Percentiles rank a stretch among this genome's conserved stretches.
Conservation (phyloP, 1,140 invertebrate species). For the Drosophila biarmipes region DNA sequence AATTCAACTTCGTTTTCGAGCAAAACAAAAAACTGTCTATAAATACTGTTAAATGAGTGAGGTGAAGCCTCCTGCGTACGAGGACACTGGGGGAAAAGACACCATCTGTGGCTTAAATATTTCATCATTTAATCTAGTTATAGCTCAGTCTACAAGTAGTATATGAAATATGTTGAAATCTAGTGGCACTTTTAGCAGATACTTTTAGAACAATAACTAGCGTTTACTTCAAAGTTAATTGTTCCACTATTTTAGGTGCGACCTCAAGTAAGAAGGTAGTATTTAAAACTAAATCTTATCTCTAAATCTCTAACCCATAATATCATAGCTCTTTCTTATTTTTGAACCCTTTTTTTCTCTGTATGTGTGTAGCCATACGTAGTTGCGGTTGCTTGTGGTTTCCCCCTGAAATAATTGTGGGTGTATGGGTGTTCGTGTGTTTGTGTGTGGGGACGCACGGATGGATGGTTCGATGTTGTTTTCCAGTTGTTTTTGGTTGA, state of each 20-base stretch:
- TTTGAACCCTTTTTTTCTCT: slow-evolving; percentile 13
- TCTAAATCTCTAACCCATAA: no score
- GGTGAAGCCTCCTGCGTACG: slow-evolving; percentile 11
- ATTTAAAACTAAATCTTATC: no score
- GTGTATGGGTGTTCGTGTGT: slow-evolving; percentile 39
- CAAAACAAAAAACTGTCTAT: slow-evolving; percentile 63
- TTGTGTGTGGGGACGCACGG: slow-evolving; percentile 38
- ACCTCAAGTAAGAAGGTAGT: no score
- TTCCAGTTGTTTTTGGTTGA: slow-evolving; percentile 56
- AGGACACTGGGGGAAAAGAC: slow-evolving; percentile 10
- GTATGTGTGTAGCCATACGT: slow-evolving; percentile 30
- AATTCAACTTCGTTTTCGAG: slow-evolving; percentile 46
- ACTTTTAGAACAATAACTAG: no score
- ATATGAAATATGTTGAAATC: no score
- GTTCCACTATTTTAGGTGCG: no score
- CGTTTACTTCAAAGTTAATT: no score
- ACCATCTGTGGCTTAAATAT: not conserved
- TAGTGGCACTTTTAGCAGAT: no score
- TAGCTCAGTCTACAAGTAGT: no score
- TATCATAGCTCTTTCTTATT: not conserved
- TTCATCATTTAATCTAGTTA: not conserved
- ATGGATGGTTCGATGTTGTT: slow-evolving; percentile 57
- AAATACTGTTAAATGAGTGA: slow-evolving; percentile 64
- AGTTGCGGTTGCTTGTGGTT: slow-evolving; percentile 58
- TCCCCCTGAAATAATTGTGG: slow-evolving; percentile 49